phyloP scores from a whole-genome alignment of 1,140 invertebrate genomes.

The Aphelenchoides fujianensis region DNA sequence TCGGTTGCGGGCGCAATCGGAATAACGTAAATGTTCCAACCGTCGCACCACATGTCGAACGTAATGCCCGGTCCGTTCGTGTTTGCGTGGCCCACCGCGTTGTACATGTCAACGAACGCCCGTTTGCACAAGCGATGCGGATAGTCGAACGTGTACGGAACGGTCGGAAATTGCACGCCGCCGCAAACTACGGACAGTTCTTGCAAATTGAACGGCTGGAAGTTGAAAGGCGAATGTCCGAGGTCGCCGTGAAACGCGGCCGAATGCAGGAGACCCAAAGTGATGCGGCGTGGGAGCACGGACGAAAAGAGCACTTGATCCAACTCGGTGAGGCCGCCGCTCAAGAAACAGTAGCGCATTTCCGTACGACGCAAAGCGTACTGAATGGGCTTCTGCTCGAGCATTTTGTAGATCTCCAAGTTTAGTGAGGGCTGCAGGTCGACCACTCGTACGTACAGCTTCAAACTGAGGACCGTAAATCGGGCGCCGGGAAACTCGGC shows the following conservation, averaged over 20 bases:
- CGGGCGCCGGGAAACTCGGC: not conserved
- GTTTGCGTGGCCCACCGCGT: conserved; percentile 5
- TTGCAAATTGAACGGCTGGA: conserved; percentile 26
- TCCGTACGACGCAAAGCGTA: conserved; percentile 21
- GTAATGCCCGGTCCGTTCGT: conserved; percentile 21
- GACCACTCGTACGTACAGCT: conserved; percentile 22
- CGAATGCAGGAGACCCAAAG: conserved; percentile 11
- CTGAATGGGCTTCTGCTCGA: conserved; percentile 26
- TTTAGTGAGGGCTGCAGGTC: conserved; percentile 32
- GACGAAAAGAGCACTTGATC: conserved; percentile 21
- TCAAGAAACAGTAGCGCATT: conserved; percentile 14
- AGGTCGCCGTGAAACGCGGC: conserved; percentile 1
- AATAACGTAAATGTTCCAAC: conserved; percentile 34
- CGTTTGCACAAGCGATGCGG: not conserved
- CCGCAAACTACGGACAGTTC: conserved; percentile 24
- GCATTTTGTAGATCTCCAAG: conserved; percentile 14
- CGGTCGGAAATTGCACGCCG: conserved; percentile 17
- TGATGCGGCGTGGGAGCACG: not conserved
- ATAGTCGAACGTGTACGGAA: conserved; percentile 16
- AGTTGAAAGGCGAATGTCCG: conserved; percentile 24
- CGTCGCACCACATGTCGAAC: conserved; percentile 19
- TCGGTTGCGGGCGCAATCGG: conserved; percentile 19
- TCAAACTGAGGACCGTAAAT: conserved; percentile 17
- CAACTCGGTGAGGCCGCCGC: conserved; percentile 19
- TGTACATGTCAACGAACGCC: conserved; percentile 36